A percentile compares a stretch with the other conserved stretches of the same genome.
These are phyloP conservation scores for Anguilla marmorata DNA, from an alignment of 2,797 vertebrate species.

Conservation along the genomic window DNA sequence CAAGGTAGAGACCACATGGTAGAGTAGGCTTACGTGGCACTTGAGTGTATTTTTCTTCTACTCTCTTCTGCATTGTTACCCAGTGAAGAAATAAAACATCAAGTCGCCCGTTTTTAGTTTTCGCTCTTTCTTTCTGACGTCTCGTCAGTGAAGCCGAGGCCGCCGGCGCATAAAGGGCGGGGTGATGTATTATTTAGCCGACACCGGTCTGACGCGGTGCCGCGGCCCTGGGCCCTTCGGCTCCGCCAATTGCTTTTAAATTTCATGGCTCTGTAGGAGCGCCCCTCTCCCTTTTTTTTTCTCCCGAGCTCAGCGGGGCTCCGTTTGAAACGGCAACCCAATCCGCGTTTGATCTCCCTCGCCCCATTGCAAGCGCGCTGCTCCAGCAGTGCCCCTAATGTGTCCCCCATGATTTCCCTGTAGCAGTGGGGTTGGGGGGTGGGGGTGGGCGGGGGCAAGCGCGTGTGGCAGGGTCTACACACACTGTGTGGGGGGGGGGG, in stretches of 20 bases:
- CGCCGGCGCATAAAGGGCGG: not conserved
- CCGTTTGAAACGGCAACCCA: conserved; percentile 63
- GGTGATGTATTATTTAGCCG: conserved; percentile 27
- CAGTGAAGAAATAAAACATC: not conserved
- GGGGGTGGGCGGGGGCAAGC: not conserved
- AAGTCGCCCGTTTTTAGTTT: not conserved
- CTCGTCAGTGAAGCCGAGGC: not conserved
- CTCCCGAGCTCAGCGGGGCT: conserved; percentile 53
- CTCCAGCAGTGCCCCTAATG: conserved; percentile 57
- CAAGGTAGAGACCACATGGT: no score
- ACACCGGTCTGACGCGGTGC: conserved; percentile 34
- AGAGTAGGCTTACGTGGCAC: no score
- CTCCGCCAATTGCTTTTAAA: conserved; percentile 51
- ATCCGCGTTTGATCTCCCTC: conserved; percentile 67
- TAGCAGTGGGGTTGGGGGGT: not conserved
- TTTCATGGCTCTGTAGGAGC: conserved; percentile 57
- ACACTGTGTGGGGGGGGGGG: not conserved
- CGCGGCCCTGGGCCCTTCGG: conserved; percentile 39
- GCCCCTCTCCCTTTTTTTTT: conserved; percentile 33
- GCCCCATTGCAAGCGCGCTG: conserved; percentile 58
- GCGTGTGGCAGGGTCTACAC: not conserved
- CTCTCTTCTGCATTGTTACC: not conserved
- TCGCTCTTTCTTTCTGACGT: not conserved
- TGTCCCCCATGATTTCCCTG: conserved; percentile 64
- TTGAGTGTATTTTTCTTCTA: no score